These are phyloP conservation scores for Brachionichthys hirsutus DNA, from an alignment of 2,113 vertebrate species.

Conservation along the genomic window DNA sequence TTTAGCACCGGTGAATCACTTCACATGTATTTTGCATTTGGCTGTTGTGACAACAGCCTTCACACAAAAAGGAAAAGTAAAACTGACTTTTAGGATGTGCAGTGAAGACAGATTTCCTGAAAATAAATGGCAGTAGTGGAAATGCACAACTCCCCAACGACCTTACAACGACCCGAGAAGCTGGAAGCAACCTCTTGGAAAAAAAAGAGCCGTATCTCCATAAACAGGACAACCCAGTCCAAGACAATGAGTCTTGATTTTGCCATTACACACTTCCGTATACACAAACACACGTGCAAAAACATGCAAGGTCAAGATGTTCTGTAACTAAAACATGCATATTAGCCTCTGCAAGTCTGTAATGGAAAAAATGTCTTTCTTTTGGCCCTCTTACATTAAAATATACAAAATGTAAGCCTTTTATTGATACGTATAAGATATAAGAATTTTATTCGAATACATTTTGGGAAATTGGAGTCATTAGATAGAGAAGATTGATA, in stretches of 20 bases:
- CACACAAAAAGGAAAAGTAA: slow-evolving; percentile 13
- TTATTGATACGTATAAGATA: no score
- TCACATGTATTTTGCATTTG: slow-evolving; percentile 29
- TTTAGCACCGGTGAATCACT: slow-evolving; percentile 2
- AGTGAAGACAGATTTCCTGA: slow-evolving; percentile 27
- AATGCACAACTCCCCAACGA: slow-evolving; percentile 17
- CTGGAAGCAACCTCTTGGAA: slow-evolving; percentile 63
- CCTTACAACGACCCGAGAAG: slow-evolving; percentile 37
- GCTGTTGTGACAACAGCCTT: slow-evolving; percentile 39
- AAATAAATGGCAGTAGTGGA: slow-evolving; percentile 13
- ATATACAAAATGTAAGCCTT: no score
- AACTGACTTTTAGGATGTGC: background rate
- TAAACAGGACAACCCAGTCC: slow-evolving; percentile 45
- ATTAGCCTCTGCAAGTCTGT: no score
- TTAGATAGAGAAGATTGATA: slow-evolving; percentile 1
- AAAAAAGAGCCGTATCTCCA: slow-evolving; percentile 53
- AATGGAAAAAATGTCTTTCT: no score
- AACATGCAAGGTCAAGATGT: background rate
- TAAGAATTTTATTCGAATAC: no score
- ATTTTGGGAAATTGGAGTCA: background rate
- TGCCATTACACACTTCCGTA: slow-evolving; percentile 6
- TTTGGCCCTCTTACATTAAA: no score
- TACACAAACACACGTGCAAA: slow-evolving; percentile 2
- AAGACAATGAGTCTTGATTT: slow-evolving; percentile 37
- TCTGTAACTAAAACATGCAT: no score